phyloP scores from a whole-genome alignment of 1,140 invertebrate species.

The Phortica variegata region DNA sequence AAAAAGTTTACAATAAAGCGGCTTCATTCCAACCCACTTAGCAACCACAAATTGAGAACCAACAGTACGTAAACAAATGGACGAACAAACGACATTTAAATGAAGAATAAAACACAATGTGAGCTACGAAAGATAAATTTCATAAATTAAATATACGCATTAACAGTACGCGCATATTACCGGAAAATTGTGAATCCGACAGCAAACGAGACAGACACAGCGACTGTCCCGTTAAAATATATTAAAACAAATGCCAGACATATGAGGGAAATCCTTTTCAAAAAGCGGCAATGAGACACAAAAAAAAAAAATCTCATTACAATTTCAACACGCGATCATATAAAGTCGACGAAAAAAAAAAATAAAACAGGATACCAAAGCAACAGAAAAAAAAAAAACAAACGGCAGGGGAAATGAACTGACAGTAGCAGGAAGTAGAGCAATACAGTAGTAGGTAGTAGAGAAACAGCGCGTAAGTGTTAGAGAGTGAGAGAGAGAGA shows the following conservation, averaged over 20 bases:
- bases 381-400: too few relatives aligned
- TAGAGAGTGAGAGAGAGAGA: constrained; percentile 5
- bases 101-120: too few relatives aligned
- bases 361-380: background rate
- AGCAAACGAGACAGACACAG: too few relatives aligned
- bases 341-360: constrained; percentile 28
- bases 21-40: constrained; percentile 6
- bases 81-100: too few relatives aligned
- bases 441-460: too few relatives aligned
- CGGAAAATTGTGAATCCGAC: constrained; percentile 46
- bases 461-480: too few relatives aligned
- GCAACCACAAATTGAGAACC: constrained; percentile 22
- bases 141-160: constrained; percentile 53
- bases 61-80: constrained; percentile 11
- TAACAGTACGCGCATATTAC: constrained; percentile 37
- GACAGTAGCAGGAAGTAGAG: too few relatives aligned
- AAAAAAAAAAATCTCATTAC: constrained; percentile 48
- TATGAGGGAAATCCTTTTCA: background rate
- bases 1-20: too few relatives aligned
- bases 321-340: constrained; percentile 53
- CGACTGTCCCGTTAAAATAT: constrained; percentile 1
- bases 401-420: too few relatives aligned
- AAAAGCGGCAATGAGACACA: constrained; percentile 9
- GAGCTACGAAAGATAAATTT: constrained; percentile 46
- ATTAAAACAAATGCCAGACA: background rate